Percentiles rank a stretch among this genome's conserved stretches.
phyloP scores from a whole-genome alignment of 1,140 invertebrate genomes.

The Drosophila setifemur region DNA sequence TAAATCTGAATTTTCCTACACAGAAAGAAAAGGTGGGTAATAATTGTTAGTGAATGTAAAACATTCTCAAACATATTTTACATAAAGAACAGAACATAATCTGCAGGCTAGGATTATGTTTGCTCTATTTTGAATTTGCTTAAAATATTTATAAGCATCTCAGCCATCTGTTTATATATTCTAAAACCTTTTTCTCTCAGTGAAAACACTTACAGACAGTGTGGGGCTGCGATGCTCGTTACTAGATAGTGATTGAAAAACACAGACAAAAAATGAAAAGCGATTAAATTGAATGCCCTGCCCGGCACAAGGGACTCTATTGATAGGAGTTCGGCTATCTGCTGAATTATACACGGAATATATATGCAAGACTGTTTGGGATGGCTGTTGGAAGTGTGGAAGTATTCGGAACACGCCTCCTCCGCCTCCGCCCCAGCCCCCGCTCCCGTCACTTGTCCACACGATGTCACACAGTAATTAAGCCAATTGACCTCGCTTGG shows the following conservation, averaged over 20 bases:
- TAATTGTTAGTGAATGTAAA: no score
- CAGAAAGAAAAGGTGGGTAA: not conserved
- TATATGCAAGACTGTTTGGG: not conserved
- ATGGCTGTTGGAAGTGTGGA: constrained; percentile 10
- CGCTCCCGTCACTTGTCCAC: constrained; percentile 5
- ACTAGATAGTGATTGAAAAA: constrained; percentile 35
- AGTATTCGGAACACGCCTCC: constrained; percentile 1
- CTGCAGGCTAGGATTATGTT: no score
- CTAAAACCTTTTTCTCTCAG: not conserved
- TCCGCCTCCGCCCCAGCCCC: no score
- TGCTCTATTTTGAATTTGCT: no score
- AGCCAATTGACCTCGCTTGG: constrained; percentile 74
- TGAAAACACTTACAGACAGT: constrained; percentile 1
- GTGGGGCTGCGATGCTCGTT: constrained; percentile 22
- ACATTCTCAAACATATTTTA: no score
- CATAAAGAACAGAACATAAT: no score
- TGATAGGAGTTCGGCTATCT: constrained; percentile 34
- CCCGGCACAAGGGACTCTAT: constrained; percentile 34
- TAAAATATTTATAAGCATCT: not conserved
- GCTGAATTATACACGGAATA: constrained; percentile 21
- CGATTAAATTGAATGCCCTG: constrained; percentile 34
- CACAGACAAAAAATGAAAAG: constrained; percentile 30
- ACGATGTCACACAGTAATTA: constrained; percentile 75
- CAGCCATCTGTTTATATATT: no score
- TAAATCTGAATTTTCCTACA: constrained; percentile 17